Evolutionary conservation across 1,140 invertebrate species (phyloP), one percentile per base, ranked within the genome.

Genomic region (Drosophila oshimai): DNA sequence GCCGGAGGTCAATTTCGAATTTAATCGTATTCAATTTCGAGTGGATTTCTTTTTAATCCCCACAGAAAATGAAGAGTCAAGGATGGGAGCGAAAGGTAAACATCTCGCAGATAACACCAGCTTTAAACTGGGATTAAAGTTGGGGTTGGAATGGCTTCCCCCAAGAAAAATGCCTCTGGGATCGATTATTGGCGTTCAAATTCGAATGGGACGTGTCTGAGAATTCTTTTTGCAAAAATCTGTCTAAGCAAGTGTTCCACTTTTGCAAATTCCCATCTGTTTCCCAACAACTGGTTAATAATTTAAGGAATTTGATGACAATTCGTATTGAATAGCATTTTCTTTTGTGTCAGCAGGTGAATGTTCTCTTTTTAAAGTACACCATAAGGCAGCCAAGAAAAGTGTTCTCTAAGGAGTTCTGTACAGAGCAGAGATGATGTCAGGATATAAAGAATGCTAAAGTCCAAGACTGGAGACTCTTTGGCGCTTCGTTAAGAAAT

Each of bases 181-280:
- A 90, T 89, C 89, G 89, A 90, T 90, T 90, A 90, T 90, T 90
- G 71, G 78, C 86, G 76, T 84, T 90, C 89, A 89, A 90, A 88
- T 81, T 84, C 80, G 65, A 74, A 90, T 75, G 75, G 83, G 89
- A 90, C 89, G 84, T 90, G 89, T 70, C 50, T 42, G 61, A 37
- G 44, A 17, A 24, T 69, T 68, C 26, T 17, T 42, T 51, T 58
- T 39, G 33, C 33, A 24, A 41, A 60, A 60, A 60, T 60, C 55
- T 39, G 62, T 51, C 36, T 22, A 24, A 7, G 29, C 18, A n/a
- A n/a, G n/a, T n/a, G n/a, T n/a, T n/a, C n/a, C n/a, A n/a, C 12
- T 22, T 17, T 24, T 1, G 5, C 18, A 28, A 31, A 31, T 22
- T 45, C 29, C 20, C 29, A 22, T 18, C 13, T 46, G 10, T 20